Conservation (phyloP, 2,797 vertebrate species). For the Cichlasoma orientale region DNA sequence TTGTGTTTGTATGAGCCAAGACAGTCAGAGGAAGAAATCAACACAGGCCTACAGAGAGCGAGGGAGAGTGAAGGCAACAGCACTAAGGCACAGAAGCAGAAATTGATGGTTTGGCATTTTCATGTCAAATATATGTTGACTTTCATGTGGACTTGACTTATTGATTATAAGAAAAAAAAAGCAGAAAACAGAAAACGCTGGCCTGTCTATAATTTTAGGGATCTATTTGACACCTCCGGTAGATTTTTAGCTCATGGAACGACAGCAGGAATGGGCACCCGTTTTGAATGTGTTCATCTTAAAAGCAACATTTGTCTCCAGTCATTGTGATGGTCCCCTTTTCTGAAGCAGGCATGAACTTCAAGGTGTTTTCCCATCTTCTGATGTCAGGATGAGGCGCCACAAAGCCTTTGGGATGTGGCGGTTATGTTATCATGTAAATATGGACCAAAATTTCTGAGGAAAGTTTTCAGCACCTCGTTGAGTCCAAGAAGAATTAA, state of each 20-base stretch:
- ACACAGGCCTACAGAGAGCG: background rate
- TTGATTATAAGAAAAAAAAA: background rate
- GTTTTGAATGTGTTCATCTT: background rate
- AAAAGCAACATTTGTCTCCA: background rate
- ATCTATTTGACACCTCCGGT: background rate
- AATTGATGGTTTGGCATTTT: background rate
- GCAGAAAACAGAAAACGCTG: background rate
- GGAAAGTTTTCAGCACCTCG: too few species aligned
- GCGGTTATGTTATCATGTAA: background rate
- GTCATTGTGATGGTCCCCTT: background rate
- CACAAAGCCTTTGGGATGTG: background rate
- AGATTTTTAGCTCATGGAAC: background rate
- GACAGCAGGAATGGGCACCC: background rate
- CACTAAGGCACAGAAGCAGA: background rate
- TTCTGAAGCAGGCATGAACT: background rate
- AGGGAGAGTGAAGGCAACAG: background rate
- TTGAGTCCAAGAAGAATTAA: rapidly evolving
- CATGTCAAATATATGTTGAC: background rate
- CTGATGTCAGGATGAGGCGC: background rate
- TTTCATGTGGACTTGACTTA: background rate
- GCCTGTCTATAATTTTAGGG: background rate
- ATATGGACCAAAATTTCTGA: background rate
- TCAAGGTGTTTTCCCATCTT: background rate
- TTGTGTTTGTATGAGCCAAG: background rate
- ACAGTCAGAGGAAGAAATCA: background rate